phyloP scores from a whole-genome alignment of 1,140 invertebrate species.

The Potamilus streckersoni region DNA sequence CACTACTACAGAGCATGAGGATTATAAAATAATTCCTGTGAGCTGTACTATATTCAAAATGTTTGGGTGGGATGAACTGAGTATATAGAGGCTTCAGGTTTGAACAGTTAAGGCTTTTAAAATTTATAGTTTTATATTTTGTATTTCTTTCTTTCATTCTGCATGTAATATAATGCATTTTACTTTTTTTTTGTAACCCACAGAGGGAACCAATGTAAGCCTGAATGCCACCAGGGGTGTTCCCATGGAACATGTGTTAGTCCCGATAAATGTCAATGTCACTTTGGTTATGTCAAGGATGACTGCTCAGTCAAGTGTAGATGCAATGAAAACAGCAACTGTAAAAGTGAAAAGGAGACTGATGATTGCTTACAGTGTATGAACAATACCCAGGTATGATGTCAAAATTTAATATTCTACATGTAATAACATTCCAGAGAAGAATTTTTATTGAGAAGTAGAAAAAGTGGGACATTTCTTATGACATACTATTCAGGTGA shows the following conservation, averaged over 20 bases:
- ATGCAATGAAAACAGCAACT: conserved; percentile 95
- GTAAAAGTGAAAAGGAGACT: conserved; percentile 85
- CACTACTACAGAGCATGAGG: too few species aligned
- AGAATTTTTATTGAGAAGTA: too few species aligned
- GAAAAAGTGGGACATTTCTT: too few species aligned
- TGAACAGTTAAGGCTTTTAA: too few species aligned
- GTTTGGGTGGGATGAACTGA: too few species aligned
- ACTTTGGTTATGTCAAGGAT: conserved; percentile 94
- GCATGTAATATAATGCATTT: background rate
- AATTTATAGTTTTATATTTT: background rate
- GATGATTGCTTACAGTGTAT: conserved; percentile 86
- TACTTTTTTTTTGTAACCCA: conserved; percentile 28
- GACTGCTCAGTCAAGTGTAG: conserved; percentile 94
- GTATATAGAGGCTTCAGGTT: too few species aligned
- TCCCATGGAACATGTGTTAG: conserved; percentile 86
- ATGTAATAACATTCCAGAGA: too few species aligned
- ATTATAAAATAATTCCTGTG: too few species aligned
- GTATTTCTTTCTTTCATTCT: background rate
- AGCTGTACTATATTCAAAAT: too few species aligned
- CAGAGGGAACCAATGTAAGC: conserved; percentile 75
- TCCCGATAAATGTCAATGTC: conserved; percentile 88
- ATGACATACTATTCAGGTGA: too few species aligned
- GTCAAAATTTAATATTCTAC: too few species aligned
- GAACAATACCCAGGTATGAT: conserved; percentile 87
- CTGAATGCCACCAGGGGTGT: conserved; percentile 90